A percentile compares a stretch with the other conserved stretches of the same genome.
Conservation (phyloP, 2,888 invertebrate genomes). For the Pomacea canaliculata region DNA sequence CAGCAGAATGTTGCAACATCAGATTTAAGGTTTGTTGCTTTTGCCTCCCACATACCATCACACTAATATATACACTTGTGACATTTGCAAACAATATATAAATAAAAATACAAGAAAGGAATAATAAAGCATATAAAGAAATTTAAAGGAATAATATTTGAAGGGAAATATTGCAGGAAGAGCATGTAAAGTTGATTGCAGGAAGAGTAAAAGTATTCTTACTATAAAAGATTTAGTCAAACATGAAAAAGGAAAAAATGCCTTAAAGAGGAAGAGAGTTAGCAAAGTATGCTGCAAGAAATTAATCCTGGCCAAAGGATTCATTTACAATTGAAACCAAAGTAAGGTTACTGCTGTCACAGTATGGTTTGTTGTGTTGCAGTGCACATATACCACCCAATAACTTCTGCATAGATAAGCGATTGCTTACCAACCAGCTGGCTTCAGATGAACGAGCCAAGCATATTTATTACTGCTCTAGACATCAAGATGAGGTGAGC, state of each 20-base stretch:
- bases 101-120: too few relatives aligned
- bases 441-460: conserved; percentile 67
- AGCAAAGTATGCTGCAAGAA: too few relatives aligned
- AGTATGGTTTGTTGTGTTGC: conserved; percentile 20
- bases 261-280: too few relatives aligned
- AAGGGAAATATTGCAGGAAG: too few relatives aligned
- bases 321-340: too few relatives aligned
- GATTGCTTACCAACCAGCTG: conserved; percentile 58
- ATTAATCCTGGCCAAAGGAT: too few relatives aligned
- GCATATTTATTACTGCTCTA: conserved; percentile 68
- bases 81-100: neutral
- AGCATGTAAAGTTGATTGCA: too few relatives aligned
- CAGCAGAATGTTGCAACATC: conserved; percentile 35
- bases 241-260: too few relatives aligned
- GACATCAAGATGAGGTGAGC: conserved; percentile 64
- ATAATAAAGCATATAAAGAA: too few relatives aligned
- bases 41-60: neutral
- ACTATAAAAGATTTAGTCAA: neutral
- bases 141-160: too few relatives aligned
- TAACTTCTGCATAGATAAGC: conserved; percentile 63
- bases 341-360: too few relatives aligned
- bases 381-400: conserved; percentile 53
- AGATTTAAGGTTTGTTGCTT: conserved; percentile 48
- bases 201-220: too few relatives aligned
- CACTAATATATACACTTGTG: neutral